Base-by-base conservation (phyloP, 2,113 vertebrate genomes). In the Catharus bicknelli region DNA sequence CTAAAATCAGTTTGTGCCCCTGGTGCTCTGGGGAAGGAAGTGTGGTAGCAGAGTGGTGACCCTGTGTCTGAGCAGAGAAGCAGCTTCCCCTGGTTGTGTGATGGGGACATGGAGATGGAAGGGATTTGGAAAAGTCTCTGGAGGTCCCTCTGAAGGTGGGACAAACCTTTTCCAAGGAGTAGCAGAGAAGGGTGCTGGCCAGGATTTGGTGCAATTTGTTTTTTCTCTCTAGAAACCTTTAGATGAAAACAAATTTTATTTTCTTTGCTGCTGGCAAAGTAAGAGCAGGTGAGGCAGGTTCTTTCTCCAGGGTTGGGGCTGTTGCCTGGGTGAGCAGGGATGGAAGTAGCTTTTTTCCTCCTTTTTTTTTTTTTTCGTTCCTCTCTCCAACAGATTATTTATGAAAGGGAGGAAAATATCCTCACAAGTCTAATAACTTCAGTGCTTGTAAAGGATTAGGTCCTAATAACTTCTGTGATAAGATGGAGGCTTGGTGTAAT, bases 381-480 rank as follows among this genome's bases (percentile, higher is more conserved):
- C 5, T 0, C 2, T 25, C 19, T 14, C 16, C 45, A 45, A 22
- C 59, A 87, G 53, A 80, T 93, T 90, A 90, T 87, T 93, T 94
- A 73, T 36, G 20, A 75, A 67, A 66, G n/a, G 79, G 64, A 73
- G 86, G 81, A 72, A 92, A 87, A 90, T 85, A 93, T 66, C 93
- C 74, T 95, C 87, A 67, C 75, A 94, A 88, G 82, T 77, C 59
- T 94, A 90, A 81, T 95, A 94, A 90, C 88, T 93, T 86, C 5
- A 75, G 79, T 83, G 72, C 85, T 95, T 93, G 63, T 70, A 78
- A 90, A 80, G 73, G 94, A 91, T 94, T 94, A 94, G 63, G 43
- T 83, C 85, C 75, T 94, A 91, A 95, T 95, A 92, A 90, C 72
- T 95, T 14, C 85, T 83, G 38, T 1, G 93, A 91, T 96, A 94